These are phyloP conservation scores for Minunthozetes semirufus DNA, from an alignment of 2,888 invertebrate genomes.

Conservation along the genomic window DNA sequence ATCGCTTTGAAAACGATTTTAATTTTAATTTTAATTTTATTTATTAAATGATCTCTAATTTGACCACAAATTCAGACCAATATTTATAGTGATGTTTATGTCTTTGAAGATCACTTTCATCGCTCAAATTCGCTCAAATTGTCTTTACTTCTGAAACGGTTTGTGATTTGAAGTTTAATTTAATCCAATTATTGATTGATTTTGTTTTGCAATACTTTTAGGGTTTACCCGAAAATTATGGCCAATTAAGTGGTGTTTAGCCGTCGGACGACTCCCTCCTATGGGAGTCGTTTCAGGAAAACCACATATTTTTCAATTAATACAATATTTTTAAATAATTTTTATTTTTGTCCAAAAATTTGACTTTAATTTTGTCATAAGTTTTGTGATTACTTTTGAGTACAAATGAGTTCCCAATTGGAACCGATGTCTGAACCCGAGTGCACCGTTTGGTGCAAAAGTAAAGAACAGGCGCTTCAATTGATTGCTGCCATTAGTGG, in stretches of 20 bases:
- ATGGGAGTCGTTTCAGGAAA: slow-evolving; percentile 3
- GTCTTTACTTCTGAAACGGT: background rate
- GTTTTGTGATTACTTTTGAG: background rate
- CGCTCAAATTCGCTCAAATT: background rate
- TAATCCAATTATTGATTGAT: background rate
- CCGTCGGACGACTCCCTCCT: background rate
- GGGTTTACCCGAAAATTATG: background rate
- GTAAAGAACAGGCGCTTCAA: slow-evolving; percentile 48
- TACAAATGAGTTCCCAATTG: background rate
- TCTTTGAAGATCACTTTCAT: background rate
- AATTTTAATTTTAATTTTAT: background rate
- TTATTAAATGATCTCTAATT: background rate
- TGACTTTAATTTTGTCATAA: background rate
- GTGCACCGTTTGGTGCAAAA: slow-evolving; percentile 47
- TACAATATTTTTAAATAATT: background rate
- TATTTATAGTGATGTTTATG: slow-evolving; percentile 15
- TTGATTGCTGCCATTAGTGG: slow-evolving; percentile 47
- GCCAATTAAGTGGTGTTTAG: slow-evolving; percentile 10
- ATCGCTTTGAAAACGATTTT: background rate
- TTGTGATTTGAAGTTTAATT: background rate
- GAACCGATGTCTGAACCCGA: slow-evolving; percentile 36
- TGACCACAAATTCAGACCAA: background rate
- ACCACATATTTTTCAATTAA: background rate
- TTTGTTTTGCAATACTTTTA: background rate
- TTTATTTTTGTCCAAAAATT: background rate